These are phyloP conservation scores for Crematogaster levior DNA, from an alignment of 2,888 invertebrate species.

Conservation along the genomic window DNA sequence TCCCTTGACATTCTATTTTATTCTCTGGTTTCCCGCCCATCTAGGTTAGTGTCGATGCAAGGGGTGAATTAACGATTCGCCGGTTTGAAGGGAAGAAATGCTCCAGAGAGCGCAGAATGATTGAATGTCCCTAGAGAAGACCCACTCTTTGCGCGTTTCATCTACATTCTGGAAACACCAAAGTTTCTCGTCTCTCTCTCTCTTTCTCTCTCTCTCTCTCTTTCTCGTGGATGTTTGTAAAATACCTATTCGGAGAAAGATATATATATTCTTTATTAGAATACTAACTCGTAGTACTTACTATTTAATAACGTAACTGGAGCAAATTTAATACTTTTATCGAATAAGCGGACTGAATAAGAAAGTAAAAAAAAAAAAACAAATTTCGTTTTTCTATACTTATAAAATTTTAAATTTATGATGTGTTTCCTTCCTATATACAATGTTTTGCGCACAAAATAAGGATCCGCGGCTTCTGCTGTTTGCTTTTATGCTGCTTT, in stretches of 20 bases:
- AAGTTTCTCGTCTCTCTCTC: background rate
- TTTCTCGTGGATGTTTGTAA: background rate
- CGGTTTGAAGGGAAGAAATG: slow-evolving; percentile 48
- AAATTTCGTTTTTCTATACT: background rate
- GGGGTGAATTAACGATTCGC: slow-evolving; percentile 41
- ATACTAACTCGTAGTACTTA: background rate
- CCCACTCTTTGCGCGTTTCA: slow-evolving; percentile 10
- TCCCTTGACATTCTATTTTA: slow-evolving; percentile 19
- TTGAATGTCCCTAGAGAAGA: slow-evolving; percentile 37
- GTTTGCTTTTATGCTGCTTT: slow-evolving; percentile 3
- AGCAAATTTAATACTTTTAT: background rate
- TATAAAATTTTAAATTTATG: background rate
- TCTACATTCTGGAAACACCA: slow-evolving; percentile 14
- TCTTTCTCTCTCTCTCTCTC: background rate
- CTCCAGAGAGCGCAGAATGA: slow-evolving; percentile 45
- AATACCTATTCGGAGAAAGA: background rate
- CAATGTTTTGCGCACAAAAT: too few species aligned
- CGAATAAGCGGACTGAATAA: background rate
- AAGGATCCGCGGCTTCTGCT: too few species aligned
- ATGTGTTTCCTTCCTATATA: background rate
- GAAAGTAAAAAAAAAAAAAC: background rate
- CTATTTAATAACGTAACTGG: slow-evolving; percentile 12
- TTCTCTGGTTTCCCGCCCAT: slow-evolving; percentile 35
- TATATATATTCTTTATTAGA: slow-evolving; percentile 1
- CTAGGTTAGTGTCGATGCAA: slow-evolving; percentile 35